Conservation (phyloP, 2,888 invertebrate genomes). For the Polyploca ridens region DNA sequence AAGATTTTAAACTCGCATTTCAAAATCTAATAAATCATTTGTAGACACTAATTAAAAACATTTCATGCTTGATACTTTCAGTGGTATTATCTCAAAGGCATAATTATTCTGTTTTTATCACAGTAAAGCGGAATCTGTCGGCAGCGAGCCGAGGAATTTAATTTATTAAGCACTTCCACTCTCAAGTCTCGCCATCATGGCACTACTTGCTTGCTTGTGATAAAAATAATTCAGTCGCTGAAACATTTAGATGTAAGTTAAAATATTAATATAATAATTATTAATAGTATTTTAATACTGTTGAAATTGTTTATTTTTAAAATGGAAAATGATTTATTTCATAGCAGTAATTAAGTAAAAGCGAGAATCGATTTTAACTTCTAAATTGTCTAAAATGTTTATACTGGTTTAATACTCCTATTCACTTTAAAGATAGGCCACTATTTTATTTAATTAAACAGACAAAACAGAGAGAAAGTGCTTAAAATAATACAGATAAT, state of each 20-base stretch:
- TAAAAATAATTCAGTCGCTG: not conserved
- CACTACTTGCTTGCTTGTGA: not conserved
- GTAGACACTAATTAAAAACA: not conserved
- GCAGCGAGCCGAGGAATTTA: slow-evolving; percentile 1
- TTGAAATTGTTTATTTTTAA: too few relatives aligned
- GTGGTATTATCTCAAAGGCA: not conserved
- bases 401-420: too few relatives aligned
- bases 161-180: slow-evolving; percentile 8
- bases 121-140: not conserved
- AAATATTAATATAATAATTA: too few relatives aligned
- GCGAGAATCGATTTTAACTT: too few relatives aligned
- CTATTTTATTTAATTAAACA: too few relatives aligned
- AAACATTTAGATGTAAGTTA: not conserved
- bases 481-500: too few relatives aligned
- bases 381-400: too few relatives aligned
- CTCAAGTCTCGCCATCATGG: not conserved
- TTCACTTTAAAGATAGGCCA: too few relatives aligned
- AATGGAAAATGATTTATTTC: too few relatives aligned
- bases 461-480: too few relatives aligned
- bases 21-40: not conserved
- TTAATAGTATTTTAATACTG: not conserved
- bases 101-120: slow-evolving; percentile 5
- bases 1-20: not conserved
- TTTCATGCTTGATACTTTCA: not conserved
- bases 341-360: too few relatives aligned